Evolutionary conservation across 92 coral and sea anemone genomes (phyloP).

Genomic region (Umimayanthus chanpuru): DNA sequence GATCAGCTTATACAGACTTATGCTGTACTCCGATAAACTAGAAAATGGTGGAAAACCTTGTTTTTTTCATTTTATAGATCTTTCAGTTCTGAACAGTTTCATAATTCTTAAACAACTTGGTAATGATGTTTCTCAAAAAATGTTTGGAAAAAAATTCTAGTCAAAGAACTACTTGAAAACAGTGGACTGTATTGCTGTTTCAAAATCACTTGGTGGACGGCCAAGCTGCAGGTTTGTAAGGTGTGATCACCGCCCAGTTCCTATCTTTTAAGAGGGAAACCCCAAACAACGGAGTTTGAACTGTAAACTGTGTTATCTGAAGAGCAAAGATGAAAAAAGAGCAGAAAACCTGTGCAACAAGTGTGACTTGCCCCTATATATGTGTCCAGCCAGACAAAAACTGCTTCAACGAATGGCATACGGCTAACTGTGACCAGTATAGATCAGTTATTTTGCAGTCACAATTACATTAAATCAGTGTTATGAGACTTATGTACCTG

Average conservation of each 20-base stretch:
- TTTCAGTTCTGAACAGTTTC: constrained; percentile 47
- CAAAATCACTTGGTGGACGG: constrained; percentile 16
- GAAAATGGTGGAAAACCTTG: constrained; percentile 46
- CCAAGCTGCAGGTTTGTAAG: constrained; percentile 23
- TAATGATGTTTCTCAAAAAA: constrained; percentile 17
- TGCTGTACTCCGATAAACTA: background rate
- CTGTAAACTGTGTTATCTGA: too few relatives aligned
- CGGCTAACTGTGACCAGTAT: constrained; percentile 31
- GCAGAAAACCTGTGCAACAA: constrained; percentile 35
- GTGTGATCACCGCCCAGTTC: background rate
- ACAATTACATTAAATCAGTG: constrained; percentile 11
- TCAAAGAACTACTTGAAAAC: background rate
- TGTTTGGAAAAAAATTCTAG: constrained; percentile 3
- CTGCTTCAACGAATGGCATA: constrained; percentile 24
- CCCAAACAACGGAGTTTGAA: too few relatives aligned
- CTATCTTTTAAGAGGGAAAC: too few relatives aligned
- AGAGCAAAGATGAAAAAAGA: too few relatives aligned
- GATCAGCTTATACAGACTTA: constrained; percentile 15
- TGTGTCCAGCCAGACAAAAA: constrained; percentile 21
- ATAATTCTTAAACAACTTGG: constrained; percentile 7
- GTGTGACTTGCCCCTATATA: constrained; percentile 15
- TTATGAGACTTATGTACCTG: background rate
- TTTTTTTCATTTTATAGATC: constrained; percentile 49
- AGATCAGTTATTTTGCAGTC: constrained; percentile 6
- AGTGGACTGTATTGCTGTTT: too few relatives aligned